Evolutionary conservation across 1,140 invertebrate species (phyloP).

Genomic region (Trissolcus basalis): DNA sequence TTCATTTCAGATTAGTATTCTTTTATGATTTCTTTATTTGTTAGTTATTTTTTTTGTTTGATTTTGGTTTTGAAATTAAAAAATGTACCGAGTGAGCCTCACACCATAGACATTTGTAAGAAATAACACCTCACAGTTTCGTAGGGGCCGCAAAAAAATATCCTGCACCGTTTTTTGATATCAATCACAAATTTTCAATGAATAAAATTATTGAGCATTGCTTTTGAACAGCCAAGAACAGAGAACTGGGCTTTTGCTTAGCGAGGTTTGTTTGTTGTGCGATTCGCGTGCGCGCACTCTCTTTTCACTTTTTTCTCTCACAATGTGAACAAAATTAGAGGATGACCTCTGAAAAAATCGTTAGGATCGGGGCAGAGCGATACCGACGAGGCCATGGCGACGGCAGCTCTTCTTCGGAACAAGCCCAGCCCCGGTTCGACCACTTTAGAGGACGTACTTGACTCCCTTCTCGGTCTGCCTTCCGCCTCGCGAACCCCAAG

Average conservation of each 20-base stretch:
- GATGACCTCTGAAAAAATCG: conserved; percentile 59
- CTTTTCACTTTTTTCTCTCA: neutral
- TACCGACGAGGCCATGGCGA: conserved; percentile 69
- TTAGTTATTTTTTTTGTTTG: too few species aligned
- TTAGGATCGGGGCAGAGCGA: conserved; percentile 73
- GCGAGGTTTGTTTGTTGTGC: too few species aligned
- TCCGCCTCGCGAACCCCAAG: conserved; percentile 82
- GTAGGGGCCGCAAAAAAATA: conserved; percentile 4
- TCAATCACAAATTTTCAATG: conserved; percentile 5
- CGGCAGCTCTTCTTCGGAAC: conserved; percentile 72
- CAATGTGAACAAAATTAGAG: conserved; percentile 17
- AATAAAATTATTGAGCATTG: too few species aligned
- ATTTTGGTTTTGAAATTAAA: too few species aligned
- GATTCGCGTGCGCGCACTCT: too few species aligned
- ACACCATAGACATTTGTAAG: conserved; percentile 10
- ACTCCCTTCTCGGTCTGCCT: conserved; percentile 90
- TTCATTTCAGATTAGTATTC: too few species aligned
- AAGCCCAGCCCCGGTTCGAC: conserved; percentile 85
- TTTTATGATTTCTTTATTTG: too few species aligned
- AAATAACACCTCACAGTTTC: conserved; percentile 9
- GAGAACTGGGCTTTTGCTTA: conserved; percentile 42
- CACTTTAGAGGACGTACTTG: conserved; percentile 94
- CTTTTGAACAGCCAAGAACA: too few species aligned
- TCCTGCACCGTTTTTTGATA: conserved; percentile 23
- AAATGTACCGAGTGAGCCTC: neutral